Conservation (phyloP, 2,888 invertebrate species). For the Luffia ferchaultella region DNA sequence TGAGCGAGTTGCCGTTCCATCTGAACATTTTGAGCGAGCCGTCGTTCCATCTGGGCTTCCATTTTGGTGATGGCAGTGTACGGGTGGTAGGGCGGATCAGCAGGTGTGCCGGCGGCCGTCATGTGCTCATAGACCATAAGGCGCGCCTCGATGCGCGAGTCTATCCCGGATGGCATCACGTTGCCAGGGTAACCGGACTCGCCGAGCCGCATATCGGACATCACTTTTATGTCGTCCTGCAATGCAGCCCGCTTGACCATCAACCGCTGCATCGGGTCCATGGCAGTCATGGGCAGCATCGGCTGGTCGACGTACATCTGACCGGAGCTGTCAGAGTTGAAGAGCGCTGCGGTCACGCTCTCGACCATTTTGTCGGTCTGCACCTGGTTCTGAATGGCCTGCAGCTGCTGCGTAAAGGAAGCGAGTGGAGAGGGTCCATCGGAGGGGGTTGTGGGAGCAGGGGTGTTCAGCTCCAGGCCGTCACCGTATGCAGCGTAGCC, state of each 20-base stretch:
- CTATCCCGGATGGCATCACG: conserved; percentile 22
- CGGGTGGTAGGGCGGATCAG: conserved; percentile 35
- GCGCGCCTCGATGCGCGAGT: conserved; percentile 13
- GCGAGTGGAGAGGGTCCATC: conserved; percentile 43
- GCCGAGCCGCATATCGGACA: not conserved
- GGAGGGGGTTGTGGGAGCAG: conserved; percentile 35
- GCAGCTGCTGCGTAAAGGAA: conserved; percentile 52
- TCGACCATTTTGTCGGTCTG: conserved; percentile 64
- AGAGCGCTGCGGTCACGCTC: conserved; percentile 56
- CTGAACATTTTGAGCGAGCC: conserved; percentile 24
- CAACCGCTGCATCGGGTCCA: conserved; percentile 39
- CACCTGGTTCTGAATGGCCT: conserved; percentile 55
- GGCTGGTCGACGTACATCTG: conserved; percentile 37
- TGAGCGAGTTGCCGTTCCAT: conserved; percentile 45
- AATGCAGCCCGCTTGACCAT: conserved; percentile 25
- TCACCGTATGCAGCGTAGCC: conserved; percentile 48
- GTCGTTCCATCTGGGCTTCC: conserved; percentile 31
- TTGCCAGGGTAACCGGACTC: conserved; percentile 18
- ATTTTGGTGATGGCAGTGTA: conserved; percentile 41
- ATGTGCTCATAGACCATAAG: conserved; percentile 31
- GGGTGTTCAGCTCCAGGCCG: conserved; percentile 53
- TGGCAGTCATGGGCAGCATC: conserved; percentile 27
- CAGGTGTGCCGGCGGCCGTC: conserved; percentile 18
- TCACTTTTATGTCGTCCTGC: not conserved
- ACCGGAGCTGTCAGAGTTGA: conserved; percentile 43